phyloP scores from a whole-genome alignment of 2,888 invertebrate genomes.

The Drosophila putrida region DNA sequence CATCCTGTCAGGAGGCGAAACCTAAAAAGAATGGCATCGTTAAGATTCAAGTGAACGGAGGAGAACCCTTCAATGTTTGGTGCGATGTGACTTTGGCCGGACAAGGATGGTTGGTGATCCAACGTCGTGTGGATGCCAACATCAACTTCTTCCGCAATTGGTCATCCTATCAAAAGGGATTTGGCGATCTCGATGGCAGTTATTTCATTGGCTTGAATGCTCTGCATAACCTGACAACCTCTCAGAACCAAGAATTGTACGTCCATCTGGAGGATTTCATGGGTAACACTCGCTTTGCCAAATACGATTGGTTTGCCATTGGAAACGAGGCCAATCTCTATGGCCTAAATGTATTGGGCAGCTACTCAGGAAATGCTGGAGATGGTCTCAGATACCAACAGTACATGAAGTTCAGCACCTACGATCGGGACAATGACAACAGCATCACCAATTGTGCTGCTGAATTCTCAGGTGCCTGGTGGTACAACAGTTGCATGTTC shows the following conservation, averaged over 20 bases:
- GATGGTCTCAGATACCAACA: conserved; percentile 89
- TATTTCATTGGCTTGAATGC: conserved; percentile 91
- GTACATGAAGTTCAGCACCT: conserved; percentile 89
- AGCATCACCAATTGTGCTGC: conserved; percentile 88
- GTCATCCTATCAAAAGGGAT: conserved; percentile 89
- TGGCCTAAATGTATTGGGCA: conserved; percentile 88
- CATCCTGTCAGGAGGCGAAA: conserved; percentile 43
- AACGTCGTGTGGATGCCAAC: conserved; percentile 88
- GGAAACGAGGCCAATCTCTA: conserved; percentile 89
- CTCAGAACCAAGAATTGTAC: conserved; percentile 86
- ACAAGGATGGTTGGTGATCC: conserved; percentile 90
- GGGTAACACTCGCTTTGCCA: conserved; percentile 87
- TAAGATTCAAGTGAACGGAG: conserved; percentile 42
- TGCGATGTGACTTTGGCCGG: conserved; percentile 86
- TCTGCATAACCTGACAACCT: conserved; percentile 86
- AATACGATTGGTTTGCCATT: conserved; percentile 88
- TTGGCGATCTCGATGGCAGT: conserved; percentile 89
- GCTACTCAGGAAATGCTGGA: conserved; percentile 88
- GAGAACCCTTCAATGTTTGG: conserved; percentile 87
- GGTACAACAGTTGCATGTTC: conserved; percentile 90
- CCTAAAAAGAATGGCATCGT: conserved; percentile 49
- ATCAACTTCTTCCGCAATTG: conserved; percentile 89
- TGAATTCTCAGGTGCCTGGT: conserved; percentile 90
- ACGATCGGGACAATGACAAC: conserved; percentile 89
- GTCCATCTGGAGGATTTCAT: conserved; percentile 88